Evolutionary conservation across 2,113 vertebrate genomes (phyloP).

Genomic region (Verasper variegatus): DNA sequence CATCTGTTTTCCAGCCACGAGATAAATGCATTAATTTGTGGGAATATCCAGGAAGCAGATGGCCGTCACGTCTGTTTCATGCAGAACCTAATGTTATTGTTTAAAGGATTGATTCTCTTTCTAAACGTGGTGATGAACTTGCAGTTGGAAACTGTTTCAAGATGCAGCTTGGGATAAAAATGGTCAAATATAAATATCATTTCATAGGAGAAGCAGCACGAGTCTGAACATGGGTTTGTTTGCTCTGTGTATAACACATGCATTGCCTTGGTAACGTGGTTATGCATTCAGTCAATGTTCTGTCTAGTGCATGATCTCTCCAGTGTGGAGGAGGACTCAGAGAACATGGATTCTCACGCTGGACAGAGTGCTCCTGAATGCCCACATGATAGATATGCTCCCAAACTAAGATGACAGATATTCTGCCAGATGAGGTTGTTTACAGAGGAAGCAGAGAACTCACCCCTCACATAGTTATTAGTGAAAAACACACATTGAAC

Average conservation of each 20-base stretch:
- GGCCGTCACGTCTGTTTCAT: constrained; percentile 38
- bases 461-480: background rate
- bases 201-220: too few relatives aligned
- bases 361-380: too few relatives aligned
- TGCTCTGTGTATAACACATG: background rate
- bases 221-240: background rate
- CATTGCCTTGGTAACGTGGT: background rate
- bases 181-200: background rate
- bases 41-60: constrained; percentile 72
- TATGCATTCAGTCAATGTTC: background rate
- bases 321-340: too few relatives aligned
- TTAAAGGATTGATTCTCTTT: background rate
- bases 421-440: background rate
- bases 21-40: constrained; percentile 69
- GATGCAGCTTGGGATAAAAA: background rate
- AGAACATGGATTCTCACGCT: too few relatives aligned
- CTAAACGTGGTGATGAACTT: background rate
- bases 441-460: background rate
- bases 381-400: too few relatives aligned
- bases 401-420: background rate
- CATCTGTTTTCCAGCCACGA: constrained; percentile 67
- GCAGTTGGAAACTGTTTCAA: background rate
- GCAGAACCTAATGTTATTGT: background rate
- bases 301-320: background rate
- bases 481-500: background rate